Evolutionary conservation across 2,797 vertebrate genomes (phyloP).

Genomic region (Scarus forsteni): DNA sequence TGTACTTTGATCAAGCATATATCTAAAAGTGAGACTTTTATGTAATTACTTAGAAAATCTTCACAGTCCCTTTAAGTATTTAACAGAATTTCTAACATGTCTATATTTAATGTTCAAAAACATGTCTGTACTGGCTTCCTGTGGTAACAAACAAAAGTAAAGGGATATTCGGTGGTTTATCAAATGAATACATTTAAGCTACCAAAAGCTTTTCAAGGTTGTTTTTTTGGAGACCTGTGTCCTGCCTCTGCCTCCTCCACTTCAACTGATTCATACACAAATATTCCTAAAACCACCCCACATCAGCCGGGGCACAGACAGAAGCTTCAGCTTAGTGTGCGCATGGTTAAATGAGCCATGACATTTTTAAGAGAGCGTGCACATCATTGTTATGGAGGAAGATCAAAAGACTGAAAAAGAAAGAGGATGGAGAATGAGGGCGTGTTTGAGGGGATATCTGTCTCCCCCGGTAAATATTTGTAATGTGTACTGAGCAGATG

Average conservation of each 20-base stretch:
- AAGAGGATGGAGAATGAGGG: conserved; percentile 5
- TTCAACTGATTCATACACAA: background rate
- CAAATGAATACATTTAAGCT: too few relatives aligned
- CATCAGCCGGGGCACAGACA: background rate
- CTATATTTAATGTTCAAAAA: too few relatives aligned
- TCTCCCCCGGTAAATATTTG: conserved; percentile 36
- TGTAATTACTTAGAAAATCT: too few relatives aligned
- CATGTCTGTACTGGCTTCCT: too few relatives aligned
- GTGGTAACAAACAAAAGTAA: too few relatives aligned
- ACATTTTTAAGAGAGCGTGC: background rate
- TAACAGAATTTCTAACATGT: too few relatives aligned
- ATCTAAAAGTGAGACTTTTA: too few relatives aligned
- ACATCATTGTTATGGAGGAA: conserved; percentile 2
- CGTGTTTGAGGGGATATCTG: conserved; percentile 10
- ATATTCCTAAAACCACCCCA: conserved; percentile 2
- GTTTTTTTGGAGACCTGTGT: conserved; percentile 6
- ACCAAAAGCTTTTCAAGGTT: background rate
- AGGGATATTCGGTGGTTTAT: too few relatives aligned
- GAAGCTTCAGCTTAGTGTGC: background rate
- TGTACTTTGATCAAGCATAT: too few relatives aligned
- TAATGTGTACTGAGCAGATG: conserved; percentile 31
- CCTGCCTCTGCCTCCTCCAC: background rate
- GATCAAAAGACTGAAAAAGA: background rate
- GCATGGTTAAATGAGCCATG: conserved; percentile 8
- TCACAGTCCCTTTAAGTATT: too few relatives aligned